Evolutionary conservation across 2,888 invertebrate genomes (phyloP).

Genomic region (Allophyes oxyacanthae): DNA sequence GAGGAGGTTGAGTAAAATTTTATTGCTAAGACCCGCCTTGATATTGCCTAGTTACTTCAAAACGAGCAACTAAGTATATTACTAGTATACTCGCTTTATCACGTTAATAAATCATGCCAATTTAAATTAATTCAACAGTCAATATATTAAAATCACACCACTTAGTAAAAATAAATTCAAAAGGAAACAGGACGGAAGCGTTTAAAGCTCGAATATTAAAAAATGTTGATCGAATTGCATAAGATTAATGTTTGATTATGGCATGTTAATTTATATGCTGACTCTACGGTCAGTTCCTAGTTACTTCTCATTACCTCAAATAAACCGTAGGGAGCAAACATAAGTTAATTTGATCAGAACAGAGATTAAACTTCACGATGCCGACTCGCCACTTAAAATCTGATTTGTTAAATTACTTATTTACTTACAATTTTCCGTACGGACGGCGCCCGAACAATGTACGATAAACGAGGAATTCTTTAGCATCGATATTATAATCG

Average conservation of each 20-base stretch:
- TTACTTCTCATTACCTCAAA: slow-evolving; percentile 78
- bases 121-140: slow-evolving; percentile 29
- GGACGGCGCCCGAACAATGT: slow-evolving; percentile 41
- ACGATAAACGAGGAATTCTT: slow-evolving; percentile 49
- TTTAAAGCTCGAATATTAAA: slow-evolving; percentile 18
- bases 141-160: slow-evolving; percentile 16
- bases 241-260: slow-evolving; percentile 17
- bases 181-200: slow-evolving; percentile 30
- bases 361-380: slow-evolving; percentile 68
- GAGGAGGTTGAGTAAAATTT: slow-evolving; percentile 5
- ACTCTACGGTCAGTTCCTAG: slow-evolving; percentile 62
- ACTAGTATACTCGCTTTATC: background rate
- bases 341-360: slow-evolving; percentile 80
- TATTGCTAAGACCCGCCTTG: background rate
- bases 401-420: slow-evolving; percentile 80
- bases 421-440: slow-evolving; percentile 68
- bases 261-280: slow-evolving; percentile 56
- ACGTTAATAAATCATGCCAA: slow-evolving; percentile 28
- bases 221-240: slow-evolving; percentile 33
- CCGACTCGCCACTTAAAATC: slow-evolving; percentile 72
- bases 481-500: slow-evolving; percentile 36
- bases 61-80: background rate
- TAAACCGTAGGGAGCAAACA: slow-evolving; percentile 72
- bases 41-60: background rate
- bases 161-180: slow-evolving; percentile 6